A percentile compares a stretch with the other conserved stretches of the same genome.
Conservation (phyloP, 2,113 vertebrate species). For the Scartelaos histophorus region DNA sequence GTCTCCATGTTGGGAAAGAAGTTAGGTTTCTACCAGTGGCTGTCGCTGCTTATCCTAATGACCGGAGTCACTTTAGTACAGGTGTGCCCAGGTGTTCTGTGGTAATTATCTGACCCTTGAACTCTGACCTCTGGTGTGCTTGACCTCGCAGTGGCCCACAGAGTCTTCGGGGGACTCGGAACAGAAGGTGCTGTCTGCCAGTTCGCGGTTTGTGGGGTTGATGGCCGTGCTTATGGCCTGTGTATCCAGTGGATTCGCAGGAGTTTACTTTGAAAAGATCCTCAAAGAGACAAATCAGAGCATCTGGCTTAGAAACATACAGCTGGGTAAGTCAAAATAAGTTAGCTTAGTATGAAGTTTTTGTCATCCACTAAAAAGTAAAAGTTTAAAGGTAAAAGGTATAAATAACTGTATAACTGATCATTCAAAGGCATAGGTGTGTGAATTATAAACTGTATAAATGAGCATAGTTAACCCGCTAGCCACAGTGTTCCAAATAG, state of each 20-base stretch:
- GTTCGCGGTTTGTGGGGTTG: conserved; percentile 88
- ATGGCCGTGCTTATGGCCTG: conserved; percentile 91
- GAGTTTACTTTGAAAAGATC: conserved; percentile 98
- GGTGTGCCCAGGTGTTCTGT: not conserved
- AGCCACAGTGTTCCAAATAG: no score
- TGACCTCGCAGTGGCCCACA: conserved; percentile 85
- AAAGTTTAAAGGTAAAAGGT: no score
- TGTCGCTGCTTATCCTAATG: conserved; percentile 91
- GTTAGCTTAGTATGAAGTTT: not conserved
- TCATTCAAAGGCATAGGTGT: no score
- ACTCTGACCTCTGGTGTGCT: not conserved
- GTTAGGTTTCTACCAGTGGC: conserved; percentile 89
- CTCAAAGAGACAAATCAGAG: conserved; percentile 95
- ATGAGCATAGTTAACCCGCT: no score
- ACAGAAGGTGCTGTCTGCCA: conserved; percentile 78
- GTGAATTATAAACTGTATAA: no score
- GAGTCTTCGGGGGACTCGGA: conserved; percentile 68
- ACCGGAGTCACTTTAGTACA: conserved; percentile 88
- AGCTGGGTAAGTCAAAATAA: conserved; percentile 81
- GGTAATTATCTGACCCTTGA: not conserved
- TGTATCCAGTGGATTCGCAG: conserved; percentile 95
- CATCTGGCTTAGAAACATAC: conserved; percentile 96
- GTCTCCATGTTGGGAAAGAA: conserved; percentile 92
- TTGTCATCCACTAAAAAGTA: not conserved
- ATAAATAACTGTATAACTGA: no score